These are phyloP conservation scores for Rapana venosa DNA, from an alignment of 2,888 invertebrate genomes.

Conservation along the genomic window DNA sequence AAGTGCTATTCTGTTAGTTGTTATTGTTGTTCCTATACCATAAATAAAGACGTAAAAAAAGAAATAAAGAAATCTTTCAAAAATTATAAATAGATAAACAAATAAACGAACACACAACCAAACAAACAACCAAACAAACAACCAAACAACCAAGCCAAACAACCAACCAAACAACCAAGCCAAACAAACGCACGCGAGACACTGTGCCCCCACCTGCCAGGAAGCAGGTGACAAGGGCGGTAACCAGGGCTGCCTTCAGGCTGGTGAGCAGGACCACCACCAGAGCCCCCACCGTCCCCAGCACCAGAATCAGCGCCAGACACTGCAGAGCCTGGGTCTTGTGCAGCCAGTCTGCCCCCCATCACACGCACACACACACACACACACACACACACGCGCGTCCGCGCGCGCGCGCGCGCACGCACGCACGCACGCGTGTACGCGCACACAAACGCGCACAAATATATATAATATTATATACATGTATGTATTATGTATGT, in stretches of 20 bases:
- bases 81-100: too few species aligned
- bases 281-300: not conserved
- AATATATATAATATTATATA: not conserved
- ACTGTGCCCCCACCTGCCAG: not conserved
- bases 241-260: not conserved
- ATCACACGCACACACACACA: too few species aligned
- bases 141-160: not conserved
- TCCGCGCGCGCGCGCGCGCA: too few species aligned
- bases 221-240: constrained; percentile 8
- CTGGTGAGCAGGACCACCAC: not conserved
- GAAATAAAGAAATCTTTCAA: too few species aligned
- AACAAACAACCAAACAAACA: not conserved
- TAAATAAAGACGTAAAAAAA: too few species aligned
- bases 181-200: too few species aligned
- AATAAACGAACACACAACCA: too few species aligned
- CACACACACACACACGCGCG: too few species aligned
- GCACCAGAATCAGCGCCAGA: not conserved
- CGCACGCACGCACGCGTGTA: too few species aligned
- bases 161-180: not conserved
- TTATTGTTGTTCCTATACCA: too few species aligned
- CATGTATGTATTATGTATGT: not conserved
- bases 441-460: too few species aligned
- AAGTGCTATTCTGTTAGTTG: too few species aligned
- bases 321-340: constrained; percentile 32
- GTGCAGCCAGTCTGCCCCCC: constrained; percentile 12